phyloP scores from a whole-genome alignment of 2,113 vertebrate species.

The Psilopsiagon aymara region DNA sequence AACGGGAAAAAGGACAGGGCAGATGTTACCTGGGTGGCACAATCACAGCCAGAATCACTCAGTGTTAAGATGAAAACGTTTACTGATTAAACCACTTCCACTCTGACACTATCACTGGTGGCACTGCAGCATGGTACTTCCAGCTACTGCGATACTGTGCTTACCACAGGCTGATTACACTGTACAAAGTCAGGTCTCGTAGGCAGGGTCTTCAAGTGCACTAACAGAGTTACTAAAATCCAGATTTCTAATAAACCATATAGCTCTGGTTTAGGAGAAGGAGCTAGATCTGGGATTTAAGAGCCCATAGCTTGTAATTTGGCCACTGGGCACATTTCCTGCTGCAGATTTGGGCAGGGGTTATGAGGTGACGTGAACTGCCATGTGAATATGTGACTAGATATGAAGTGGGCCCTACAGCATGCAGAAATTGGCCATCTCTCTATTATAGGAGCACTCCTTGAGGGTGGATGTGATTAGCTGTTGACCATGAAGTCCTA shows the following conservation, averaged over 20 bases:
- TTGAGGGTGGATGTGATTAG: background rate
- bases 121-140: background rate
- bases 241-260: background rate
- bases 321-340: background rate
- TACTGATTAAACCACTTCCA: background rate
- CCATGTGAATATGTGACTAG: background rate
- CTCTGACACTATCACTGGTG: background rate
- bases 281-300: background rate
- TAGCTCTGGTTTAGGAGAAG: background rate
- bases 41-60: background rate
- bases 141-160: background rate
- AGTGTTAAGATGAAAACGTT: background rate
- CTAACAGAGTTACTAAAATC: background rate
- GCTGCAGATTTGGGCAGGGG: background rate
- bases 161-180: accelerated
- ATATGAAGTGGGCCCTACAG: background rate
- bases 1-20: background rate
- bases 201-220: background rate
- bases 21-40: background rate
- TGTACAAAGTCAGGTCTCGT: background rate
- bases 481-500: background rate
- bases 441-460: background rate
- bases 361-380: background rate
- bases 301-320: background rate
- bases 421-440: background rate